Evolutionary conservation across 2,113 vertebrate genomes (phyloP).

Genomic region (Synodontis membranacea): DNA sequence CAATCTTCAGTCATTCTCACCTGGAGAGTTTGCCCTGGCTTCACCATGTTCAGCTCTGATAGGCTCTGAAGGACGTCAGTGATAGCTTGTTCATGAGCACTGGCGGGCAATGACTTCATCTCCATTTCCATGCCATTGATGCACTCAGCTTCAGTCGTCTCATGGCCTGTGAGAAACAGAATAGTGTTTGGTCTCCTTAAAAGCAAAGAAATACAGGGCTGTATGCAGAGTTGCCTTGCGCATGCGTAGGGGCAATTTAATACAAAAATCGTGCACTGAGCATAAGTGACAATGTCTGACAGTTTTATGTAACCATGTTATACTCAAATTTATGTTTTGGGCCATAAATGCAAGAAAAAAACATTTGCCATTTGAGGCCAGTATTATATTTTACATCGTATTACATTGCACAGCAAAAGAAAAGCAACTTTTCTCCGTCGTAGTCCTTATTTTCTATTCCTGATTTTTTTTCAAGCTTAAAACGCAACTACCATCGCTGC

Average conservation of each 20-base stretch:
- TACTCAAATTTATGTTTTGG: neutral
- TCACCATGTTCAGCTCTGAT: slow-evolving; percentile 73
- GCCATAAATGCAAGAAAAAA: neutral
- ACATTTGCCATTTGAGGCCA: neutral
- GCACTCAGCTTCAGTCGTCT: slow-evolving; percentile 66
- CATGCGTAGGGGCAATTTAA: neutral
- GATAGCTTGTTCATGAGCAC: slow-evolving; percentile 70
- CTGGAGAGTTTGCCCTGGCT: slow-evolving; percentile 73
- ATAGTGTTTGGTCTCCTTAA: neutral
- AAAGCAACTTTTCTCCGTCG: neutral
- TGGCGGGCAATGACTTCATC: slow-evolving; percentile 47
- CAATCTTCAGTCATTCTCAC: slow-evolving; percentile 49
- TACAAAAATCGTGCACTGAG: neutral
- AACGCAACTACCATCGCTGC: too few species aligned
- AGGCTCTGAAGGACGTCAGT: slow-evolving; percentile 74
- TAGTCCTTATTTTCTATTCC: neutral
- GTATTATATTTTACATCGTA: neutral
- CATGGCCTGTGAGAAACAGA: slow-evolving; percentile 63
- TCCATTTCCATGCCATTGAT: slow-evolving; percentile 54
- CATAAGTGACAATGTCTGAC: neutral
- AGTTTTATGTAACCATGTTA: neutral
- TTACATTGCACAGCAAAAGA: neutral
- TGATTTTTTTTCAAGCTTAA: neutral
- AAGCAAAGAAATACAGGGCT: neutral
- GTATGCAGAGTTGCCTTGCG: neutral